Evolutionary conservation across 2,888 invertebrate species (phyloP).

Genomic region (Macrophya alboannulata): DNA sequence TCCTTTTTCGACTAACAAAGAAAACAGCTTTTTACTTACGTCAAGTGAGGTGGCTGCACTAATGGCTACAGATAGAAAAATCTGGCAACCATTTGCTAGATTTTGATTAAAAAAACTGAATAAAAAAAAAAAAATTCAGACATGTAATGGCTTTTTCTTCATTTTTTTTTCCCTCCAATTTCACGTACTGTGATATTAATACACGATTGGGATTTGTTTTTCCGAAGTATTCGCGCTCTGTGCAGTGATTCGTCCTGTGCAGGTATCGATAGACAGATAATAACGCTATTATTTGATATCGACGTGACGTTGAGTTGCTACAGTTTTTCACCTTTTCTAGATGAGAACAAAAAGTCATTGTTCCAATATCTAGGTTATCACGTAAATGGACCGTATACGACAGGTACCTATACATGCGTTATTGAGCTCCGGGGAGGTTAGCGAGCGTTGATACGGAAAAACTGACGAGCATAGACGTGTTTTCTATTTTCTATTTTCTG

Average conservation of each 20-base stretch:
- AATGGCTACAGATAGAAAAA: slow-evolving; percentile 7
- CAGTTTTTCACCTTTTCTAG: slow-evolving; percentile 55
- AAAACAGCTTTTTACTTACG: slow-evolving; percentile 36
- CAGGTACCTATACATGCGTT: slow-evolving; percentile 20
- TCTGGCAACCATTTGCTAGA: background rate
- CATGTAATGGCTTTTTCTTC: background rate
- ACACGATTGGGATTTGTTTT: too few species aligned
- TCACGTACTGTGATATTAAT: too few species aligned
- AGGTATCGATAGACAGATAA: background rate
- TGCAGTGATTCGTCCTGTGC: background rate
- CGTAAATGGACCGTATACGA: slow-evolving; percentile 66
- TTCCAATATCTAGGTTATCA: slow-evolving; percentile 72
- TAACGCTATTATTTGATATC: background rate
- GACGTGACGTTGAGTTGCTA: background rate
- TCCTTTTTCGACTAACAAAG: slow-evolving; percentile 1
- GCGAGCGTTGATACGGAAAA: slow-evolving; percentile 5
- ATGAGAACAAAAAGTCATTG: slow-evolving; percentile 69
- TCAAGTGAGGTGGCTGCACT: slow-evolving; percentile 19
- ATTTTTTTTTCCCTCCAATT: too few species aligned
- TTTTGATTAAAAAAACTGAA: slow-evolving; percentile 5
- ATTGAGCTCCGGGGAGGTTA: background rate
- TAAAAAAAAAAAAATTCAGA: background rate
- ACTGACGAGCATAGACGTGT: background rate
- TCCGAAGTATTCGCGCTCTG: background rate
- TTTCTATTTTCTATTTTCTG: background rate